Base-by-base conservation (phyloP, 92 coral and sea anemone species). In the Epizoanthus rinbou region DNA sequence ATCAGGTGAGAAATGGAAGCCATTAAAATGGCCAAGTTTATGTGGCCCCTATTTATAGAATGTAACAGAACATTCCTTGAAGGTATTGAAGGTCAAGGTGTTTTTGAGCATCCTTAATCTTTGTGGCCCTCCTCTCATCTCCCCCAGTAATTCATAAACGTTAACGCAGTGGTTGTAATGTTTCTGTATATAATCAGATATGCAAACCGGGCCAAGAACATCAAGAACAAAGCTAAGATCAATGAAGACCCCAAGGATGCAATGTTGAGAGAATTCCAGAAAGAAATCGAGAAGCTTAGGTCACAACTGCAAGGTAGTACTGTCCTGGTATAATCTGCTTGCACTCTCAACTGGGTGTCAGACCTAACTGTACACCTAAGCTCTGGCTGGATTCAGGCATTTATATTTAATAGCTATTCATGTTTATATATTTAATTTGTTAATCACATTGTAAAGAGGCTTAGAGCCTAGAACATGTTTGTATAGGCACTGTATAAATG, bases 211-310 rank as follows among this genome's bases (percentile, higher is more conserved):
- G 99, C 99, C 47, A 96, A 96, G 85, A 96, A 96, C 76, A 96
- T 96, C 86, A 96, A 96, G 96, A 96, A 96, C 93, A 94, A 90
- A 64, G 99, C 98, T 13, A 96, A 88, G 83, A 96, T 96, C 59
- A 96, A 96, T 88, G 99, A 96, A 88, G 99, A 96, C 84, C 99
- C 98, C 45, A 96, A 96, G 75, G 99, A 96, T 94, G 99, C 99
- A 15, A 78, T 96, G 86, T 88, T 96, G 47, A 90, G 99, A 87
- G 99, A 96, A 72, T 96, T 96, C 67, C 99, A 96, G 79, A 96
- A 96, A 64, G 98, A 96, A 82, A 94, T 96, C 80, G 99, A 96
- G 50, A 93, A 86, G 85, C 98, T 96, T n/a, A 93, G 88, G 84
- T 85, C 93, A 24, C 97, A 91, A 72, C 80, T 96, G 64, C 89